Base-by-base conservation (phyloP, 2,888 invertebrate genomes). In the Macrophya alboannulata region DNA sequence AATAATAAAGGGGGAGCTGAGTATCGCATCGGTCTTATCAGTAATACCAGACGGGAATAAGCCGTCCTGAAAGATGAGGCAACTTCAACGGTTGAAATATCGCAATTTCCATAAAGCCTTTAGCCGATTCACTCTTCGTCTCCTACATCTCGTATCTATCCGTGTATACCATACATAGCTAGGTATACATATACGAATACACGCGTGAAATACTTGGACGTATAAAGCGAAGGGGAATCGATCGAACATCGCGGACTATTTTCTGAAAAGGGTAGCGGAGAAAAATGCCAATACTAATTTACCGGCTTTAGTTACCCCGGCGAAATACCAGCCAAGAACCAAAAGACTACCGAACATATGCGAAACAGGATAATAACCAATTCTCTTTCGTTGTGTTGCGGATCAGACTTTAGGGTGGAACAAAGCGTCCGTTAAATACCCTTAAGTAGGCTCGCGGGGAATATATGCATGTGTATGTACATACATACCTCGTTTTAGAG, bases 21-120 rank as follows among this genome's bases (percentile, higher is more conserved):
- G 10, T 62, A 10, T 21, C 5, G 10, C 21, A 10, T 21, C 1
- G 25, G 37, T 77, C 77, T 77, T 76, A 76, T 76, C 76, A n/a
- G 51, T 25, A 9, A 77, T 9, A 77, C 77, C 77, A 77, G 51
- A 37, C 77, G 55, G 51, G 21, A 77, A 77, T 77, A 77, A 77
- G 77, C 55, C 55, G 31, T 31, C 37, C 51, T 37, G n/a, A 77
- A 37, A 77, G 51, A 77, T 31, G 6, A 77, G 77, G 37, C 55
- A 15, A 51, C 55, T 55, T 5, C n/a, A n/a, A n/a, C 9, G 48
- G 25, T 77, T 55, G 55, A 77, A 55, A 77, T 77, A 77, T 77
- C n/a, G 8, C 77, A 37, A 77, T 77, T 55, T 77, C 51, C 77
- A 77, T 51, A 76, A 76, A 45, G 45, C 48, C 48, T 12, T 25